Base-by-base conservation (phyloP, 2,888 invertebrate species). In the Melanotus villosus region DNA sequence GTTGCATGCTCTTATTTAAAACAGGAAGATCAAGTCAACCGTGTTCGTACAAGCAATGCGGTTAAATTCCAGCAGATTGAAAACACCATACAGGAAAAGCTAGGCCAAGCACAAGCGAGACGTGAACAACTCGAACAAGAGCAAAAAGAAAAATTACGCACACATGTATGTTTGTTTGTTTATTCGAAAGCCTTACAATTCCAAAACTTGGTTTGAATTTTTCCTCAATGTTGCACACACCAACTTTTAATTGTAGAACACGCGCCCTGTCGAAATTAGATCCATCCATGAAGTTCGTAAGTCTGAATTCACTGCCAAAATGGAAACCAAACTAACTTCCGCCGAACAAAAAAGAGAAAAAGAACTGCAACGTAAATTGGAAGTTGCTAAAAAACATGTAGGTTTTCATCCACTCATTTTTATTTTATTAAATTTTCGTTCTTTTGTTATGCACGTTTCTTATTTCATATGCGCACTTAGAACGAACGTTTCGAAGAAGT, bases 291-390 rank as follows among this genome's bases (percentile, higher is more conserved):
- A 83, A 74, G 80, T 75, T 41, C 78, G 84, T 82, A 83, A 81
- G 75, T 78, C 79, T 65, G 86, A 87, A 73, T 79, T 76, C 80
- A 86, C 87, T 79, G 87, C 87, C 79, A 86, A 87, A 78, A 80
- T 87, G 70, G 86, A 86, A 85, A 91, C 88, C 81, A 95, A 94
- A 86, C 89, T 95, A 81, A 91, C 90, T 78, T 88, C 91, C 75
- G 94, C 94, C 73, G 93, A 94, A 85, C 90, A 90, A 84, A 95
- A 95, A 83, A 89, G 95, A 77, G 93, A 93, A 84, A 92, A 92
- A 85, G 94, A 94, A 85, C 90, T 95, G 74, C 92, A 93, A 87
- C 93, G 92, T 86, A 93, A 93, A 87, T 88, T 95, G 84, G 94
- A 95, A 84, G 91, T 90, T 84, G 91, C 92, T 81, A 93, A 93